Evolutionary conservation across 2,797 vertebrate species (phyloP).

Genomic region (Chloroceryle inda): DNA sequence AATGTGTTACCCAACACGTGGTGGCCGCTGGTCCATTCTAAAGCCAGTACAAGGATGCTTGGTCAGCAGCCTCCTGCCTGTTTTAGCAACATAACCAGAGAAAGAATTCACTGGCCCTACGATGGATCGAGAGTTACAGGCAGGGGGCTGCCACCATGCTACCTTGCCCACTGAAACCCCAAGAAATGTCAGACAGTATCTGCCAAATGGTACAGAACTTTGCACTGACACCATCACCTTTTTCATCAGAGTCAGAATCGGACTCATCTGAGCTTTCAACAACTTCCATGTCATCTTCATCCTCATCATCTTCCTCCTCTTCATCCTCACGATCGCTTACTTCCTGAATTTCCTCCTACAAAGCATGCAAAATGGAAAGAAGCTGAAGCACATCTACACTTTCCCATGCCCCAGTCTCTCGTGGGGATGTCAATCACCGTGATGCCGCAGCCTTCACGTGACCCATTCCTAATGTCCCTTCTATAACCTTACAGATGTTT

Average conservation of each 20-base stretch:
- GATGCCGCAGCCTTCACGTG: background rate
- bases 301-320: constrained; percentile 92
- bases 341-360: constrained; percentile 87
- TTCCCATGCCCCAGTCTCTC: background rate
- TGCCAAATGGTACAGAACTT: background rate
- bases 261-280: constrained; percentile 95
- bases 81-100: background rate
- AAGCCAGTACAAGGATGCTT: background rate
- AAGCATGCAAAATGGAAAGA: background rate
- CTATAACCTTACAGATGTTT: background rate
- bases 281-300: constrained; percentile 89
- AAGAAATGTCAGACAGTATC: background rate
- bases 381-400: background rate
- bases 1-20: background rate
- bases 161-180: background rate
- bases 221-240: constrained; percentile 85
- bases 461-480: background rate
- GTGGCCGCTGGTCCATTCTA: background rate
- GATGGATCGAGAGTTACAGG: background rate
- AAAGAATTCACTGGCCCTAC: background rate
- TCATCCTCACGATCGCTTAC: constrained; percentile 92
- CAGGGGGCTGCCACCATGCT: background rate
- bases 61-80: background rate
- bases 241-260: constrained; percentile 93
- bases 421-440: background rate